Percentiles rank a stretch among this genome's conserved stretches.
Conservation (phyloP, 2,113 vertebrate genomes). For the Calyptommatus sinebrachiatus region DNA sequence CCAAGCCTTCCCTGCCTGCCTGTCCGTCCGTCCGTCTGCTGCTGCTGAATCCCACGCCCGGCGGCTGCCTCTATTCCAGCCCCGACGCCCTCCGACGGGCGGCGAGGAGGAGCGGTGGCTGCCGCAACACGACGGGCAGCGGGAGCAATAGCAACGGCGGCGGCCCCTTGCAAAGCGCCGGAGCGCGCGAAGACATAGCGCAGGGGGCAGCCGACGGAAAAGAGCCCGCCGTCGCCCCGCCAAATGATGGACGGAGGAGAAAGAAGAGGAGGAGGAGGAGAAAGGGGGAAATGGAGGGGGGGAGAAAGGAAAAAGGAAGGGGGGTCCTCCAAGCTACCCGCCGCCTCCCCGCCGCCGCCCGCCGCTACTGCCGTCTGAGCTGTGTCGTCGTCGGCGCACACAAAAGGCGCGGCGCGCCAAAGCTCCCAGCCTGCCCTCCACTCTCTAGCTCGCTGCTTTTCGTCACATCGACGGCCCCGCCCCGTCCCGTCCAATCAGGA, state of each 20-base stretch:
- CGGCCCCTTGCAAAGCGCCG: slow-evolving; percentile 71
- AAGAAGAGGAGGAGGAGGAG: neutral
- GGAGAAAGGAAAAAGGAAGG: neutral
- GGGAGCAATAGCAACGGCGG: slow-evolving; percentile 30
- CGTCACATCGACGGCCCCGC: slow-evolving; percentile 35
- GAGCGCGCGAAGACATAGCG: slow-evolving; percentile 78
- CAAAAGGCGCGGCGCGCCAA: slow-evolving; percentile 71
- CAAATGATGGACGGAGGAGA: neutral
- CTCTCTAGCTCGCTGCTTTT: slow-evolving; percentile 57
- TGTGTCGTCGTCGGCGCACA: slow-evolving; percentile 66
- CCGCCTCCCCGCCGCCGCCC: neutral
- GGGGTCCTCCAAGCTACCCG: neutral
- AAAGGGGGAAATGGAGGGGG: neutral
- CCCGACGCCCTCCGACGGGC: slow-evolving; percentile 56
- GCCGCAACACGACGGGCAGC: neutral
- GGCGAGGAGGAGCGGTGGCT: neutral
- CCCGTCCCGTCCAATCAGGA: slow-evolving; percentile 57
- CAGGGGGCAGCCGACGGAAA: neutral
- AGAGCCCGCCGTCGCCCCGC: no score
- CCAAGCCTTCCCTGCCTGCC: no score
- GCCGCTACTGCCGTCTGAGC: slow-evolving; percentile 59
- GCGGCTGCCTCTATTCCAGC: neutral
- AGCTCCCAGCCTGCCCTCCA: slow-evolving; percentile 31
- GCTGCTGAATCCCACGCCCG: no score
- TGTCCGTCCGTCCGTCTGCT: neutral